phyloP scores from a whole-genome alignment of 2,888 invertebrate genomes.

The Rutpela maculata region DNA sequence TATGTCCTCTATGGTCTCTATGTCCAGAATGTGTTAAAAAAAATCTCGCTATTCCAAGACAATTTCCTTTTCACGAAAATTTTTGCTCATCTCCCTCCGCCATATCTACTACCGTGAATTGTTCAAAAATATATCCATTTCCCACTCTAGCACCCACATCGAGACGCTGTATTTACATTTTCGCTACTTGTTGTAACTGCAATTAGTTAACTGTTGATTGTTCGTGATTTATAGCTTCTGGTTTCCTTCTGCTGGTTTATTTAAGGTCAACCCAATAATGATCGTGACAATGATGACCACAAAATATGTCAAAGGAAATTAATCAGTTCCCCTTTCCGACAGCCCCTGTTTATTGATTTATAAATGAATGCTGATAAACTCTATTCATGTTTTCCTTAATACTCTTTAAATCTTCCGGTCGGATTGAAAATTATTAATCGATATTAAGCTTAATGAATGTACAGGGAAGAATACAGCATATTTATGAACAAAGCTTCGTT shows the following conservation, averaged over 20 bases:
- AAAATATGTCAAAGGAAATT: conserved; percentile 31
- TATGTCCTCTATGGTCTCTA: no score
- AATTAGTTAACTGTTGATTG: conserved; percentile 47
- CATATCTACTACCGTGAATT: background rate
- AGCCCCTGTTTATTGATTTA: conserved; percentile 20
- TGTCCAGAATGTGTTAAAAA: no score
- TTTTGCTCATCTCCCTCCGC: no score
- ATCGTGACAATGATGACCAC: conserved; percentile 42
- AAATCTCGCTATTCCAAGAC: no score
- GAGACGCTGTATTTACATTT: conserved; percentile 33
- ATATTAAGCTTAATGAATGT: background rate
- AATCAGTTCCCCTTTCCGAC: conserved; percentile 17
- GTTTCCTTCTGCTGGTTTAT: conserved; percentile 45
- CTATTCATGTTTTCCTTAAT: conserved; percentile 21
- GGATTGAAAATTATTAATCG: background rate
- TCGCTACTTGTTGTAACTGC: conserved; percentile 47
- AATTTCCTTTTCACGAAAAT: no score
- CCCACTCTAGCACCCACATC: conserved; percentile 1
- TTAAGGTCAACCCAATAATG: conserved; percentile 45
- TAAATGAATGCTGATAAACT: conserved; percentile 5
- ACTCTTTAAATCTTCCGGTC: conserved; percentile 12
- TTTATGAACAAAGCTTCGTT: no score
- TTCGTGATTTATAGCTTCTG: conserved; percentile 45
- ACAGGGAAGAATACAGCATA: background rate
- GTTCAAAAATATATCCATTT: background rate